Percentiles rank a stretch among this genome's conserved stretches.
phyloP scores from a whole-genome alignment of 2,113 vertebrate genomes.

The Chascanopsetta lugubris region DNA sequence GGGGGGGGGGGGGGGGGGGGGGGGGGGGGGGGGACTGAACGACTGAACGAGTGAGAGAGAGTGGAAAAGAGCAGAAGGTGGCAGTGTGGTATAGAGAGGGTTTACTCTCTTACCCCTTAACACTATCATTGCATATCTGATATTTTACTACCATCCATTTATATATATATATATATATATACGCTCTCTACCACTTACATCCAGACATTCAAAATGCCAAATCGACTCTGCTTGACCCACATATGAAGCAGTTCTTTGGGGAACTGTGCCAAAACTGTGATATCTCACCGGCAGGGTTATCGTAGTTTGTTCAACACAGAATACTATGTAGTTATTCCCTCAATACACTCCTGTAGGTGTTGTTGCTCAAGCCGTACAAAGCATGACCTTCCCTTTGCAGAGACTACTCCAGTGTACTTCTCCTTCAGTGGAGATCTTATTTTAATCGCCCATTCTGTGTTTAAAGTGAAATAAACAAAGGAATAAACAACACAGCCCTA shows the following conservation, averaged over 20 bases:
- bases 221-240: not conserved
- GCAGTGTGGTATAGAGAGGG: slow-evolving; percentile 44
- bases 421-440: too few relatives aligned
- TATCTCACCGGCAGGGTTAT: too few relatives aligned
- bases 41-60: slow-evolving; percentile 7
- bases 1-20: not conserved
- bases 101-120: not conserved
- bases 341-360: too few relatives aligned
- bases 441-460: too few relatives aligned
- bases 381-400: too few relatives aligned
- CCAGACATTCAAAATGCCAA: not conserved
- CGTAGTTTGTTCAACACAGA: too few relatives aligned
- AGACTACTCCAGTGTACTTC: too few relatives aligned
- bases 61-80: slow-evolving; percentile 12
- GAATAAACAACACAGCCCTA: not conserved
- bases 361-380: too few relatives aligned
- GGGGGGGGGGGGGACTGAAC: not conserved
- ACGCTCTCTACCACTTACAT: not conserved
- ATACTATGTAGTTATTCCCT: too few relatives aligned
- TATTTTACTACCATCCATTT: not conserved
- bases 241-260: not conserved
- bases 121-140: not conserved
- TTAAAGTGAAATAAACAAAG: not conserved
- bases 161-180: not conserved
- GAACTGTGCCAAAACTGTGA: not conserved